Percentiles rank a stretch among this genome's conserved stretches.
phyloP scores from a whole-genome alignment of 2,797 vertebrate species.

The Semaprochilodus insignis region DNA sequence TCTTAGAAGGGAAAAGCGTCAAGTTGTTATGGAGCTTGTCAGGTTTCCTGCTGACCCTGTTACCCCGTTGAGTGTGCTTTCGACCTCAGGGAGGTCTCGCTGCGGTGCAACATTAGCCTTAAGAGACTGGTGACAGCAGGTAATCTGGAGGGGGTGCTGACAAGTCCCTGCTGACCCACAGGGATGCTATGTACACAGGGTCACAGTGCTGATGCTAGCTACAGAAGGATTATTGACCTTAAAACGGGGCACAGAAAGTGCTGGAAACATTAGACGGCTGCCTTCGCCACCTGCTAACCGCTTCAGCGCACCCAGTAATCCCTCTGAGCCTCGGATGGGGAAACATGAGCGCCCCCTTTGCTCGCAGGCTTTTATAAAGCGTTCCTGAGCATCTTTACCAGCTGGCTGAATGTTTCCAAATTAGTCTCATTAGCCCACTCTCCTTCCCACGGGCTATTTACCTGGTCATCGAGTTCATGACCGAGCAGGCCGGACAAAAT shows the following conservation, averaged over 20 bases:
- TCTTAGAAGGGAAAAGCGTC: too few species aligned
- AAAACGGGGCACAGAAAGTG: conserved; percentile 9
- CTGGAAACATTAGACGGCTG: conserved; percentile 58
- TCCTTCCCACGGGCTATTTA: not conserved
- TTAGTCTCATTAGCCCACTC: not conserved
- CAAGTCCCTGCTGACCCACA: conserved; percentile 3
- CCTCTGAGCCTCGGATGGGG: not conserved
- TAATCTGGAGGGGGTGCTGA: not conserved
- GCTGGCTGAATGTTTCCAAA: not conserved
- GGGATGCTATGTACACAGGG: conserved; percentile 3
- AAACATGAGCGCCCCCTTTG: conserved; percentile 4
- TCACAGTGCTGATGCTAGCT: conserved; percentile 5
- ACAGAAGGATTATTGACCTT: conserved; percentile 26
- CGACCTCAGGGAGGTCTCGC: not conserved
- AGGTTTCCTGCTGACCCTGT: not conserved
- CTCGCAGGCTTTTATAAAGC: not conserved
- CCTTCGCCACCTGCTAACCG: conserved; percentile 67
- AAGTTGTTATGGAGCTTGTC: not conserved
- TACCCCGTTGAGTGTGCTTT: not conserved
- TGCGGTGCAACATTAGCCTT: not conserved
- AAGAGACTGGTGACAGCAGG: conserved; percentile 9
- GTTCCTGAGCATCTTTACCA: not conserved
- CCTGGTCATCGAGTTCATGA: not conserved
- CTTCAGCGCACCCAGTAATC: not conserved
- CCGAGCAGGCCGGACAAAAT: not conserved